phyloP scores from a whole-genome alignment of 2,113 vertebrate species.

The Xenus cinereus region DNA sequence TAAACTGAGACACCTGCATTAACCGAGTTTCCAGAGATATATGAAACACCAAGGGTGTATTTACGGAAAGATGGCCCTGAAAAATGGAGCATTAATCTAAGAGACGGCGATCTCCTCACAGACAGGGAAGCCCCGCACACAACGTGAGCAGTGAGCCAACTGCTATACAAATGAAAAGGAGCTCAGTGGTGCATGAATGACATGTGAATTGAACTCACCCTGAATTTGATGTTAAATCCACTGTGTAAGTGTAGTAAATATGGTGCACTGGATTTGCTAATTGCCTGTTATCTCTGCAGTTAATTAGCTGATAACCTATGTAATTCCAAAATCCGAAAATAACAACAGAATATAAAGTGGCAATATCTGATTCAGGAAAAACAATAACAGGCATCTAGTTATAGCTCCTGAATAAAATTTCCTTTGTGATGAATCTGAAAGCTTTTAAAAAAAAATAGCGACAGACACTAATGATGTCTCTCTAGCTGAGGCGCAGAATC shows the following conservation, averaged over 20 bases:
- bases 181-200: background rate
- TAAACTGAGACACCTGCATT: background rate
- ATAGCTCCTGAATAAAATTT: background rate
- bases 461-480: fast-evolving
- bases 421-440: background rate
- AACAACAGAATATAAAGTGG: background rate
- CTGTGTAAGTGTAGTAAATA: background rate
- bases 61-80: background rate
- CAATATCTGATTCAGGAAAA: background rate
- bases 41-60: background rate
- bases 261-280: background rate
- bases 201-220: background rate
- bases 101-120: background rate
- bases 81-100: background rate
- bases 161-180: background rate
- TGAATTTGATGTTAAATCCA: background rate
- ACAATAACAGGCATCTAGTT: background rate
- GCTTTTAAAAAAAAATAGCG: background rate
- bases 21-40: background rate
- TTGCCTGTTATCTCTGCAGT: background rate
- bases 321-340: background rate
- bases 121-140: background rate
- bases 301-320: background rate
- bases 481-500: background rate
- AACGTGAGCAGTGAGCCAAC: background rate